These are phyloP conservation scores for Carollia perspicillata DNA, from an alignment of 2,113 vertebrate species.

Conservation along the genomic window DNA sequence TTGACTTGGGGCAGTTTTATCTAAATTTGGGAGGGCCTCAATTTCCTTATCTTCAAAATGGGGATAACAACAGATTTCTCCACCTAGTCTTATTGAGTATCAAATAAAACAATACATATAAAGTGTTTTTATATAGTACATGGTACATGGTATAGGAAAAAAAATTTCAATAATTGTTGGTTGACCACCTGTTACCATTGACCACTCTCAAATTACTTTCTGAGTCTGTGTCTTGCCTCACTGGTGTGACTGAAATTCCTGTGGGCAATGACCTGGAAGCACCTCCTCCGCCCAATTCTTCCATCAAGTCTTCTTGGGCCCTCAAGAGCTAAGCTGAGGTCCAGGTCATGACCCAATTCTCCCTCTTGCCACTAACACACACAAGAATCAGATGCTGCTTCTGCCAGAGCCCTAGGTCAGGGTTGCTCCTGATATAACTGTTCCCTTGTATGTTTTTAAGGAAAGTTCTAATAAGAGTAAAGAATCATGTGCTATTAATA, in stretches of 20 bases:
- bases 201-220: not conserved
- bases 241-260: not conserved
- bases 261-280: not conserved
- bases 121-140: not conserved
- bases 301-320: not conserved
- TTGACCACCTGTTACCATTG: not conserved
- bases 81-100: not conserved
- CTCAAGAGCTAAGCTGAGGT: not conserved
- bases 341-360: not conserved
- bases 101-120: not conserved
- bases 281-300: not conserved
- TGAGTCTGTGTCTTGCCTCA: not conserved
- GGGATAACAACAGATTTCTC: not conserved
- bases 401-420: not conserved
- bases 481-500: not conserved
- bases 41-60: conserved; percentile 13
- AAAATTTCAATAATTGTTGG: not conserved
- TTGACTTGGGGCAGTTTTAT: not conserved
- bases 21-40: not conserved
- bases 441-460: not conserved
- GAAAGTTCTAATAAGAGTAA: not conserved
- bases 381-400: not conserved
- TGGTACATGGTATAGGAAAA: not conserved
- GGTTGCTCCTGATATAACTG: not conserved
- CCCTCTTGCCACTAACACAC: not conserved